Percentiles rank a stretch among this genome's conserved stretches.
Conservation (phyloP, 2,113 vertebrate genomes). For the Syngnathus typhle region DNA sequence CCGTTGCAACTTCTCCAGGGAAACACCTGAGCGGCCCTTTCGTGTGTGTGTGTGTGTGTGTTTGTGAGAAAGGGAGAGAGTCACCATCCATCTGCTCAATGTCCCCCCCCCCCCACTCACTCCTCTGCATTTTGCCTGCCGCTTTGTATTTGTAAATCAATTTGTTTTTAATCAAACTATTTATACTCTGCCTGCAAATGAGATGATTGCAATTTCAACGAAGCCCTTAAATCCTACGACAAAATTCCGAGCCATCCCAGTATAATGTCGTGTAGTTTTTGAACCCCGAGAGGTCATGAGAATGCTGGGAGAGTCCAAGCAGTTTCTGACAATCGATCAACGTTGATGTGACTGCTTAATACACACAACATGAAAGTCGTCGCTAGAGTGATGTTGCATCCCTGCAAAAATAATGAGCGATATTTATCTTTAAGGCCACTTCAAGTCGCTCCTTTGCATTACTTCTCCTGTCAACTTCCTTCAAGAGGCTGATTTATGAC, state of each 20-base stretch:
- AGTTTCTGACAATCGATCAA: too few relatives aligned
- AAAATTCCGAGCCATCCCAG: neutral
- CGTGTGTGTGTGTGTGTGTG: neutral
- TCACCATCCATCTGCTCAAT: neutral
- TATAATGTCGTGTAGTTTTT: neutral
- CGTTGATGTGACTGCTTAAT: neutral
- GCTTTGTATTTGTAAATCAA: neutral
- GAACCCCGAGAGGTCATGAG: conserved; percentile 40
- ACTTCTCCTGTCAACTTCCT: neutral
- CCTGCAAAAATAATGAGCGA: too few relatives aligned
- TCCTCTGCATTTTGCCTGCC: neutral
- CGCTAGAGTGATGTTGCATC: too few relatives aligned
- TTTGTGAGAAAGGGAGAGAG: conserved; percentile 3
- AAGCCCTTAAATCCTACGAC: neutral
- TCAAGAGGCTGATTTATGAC: conserved; percentile 18
- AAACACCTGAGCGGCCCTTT: neutral
- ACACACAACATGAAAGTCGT: neutral
- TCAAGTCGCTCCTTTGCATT: neutral
- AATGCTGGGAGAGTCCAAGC: conserved; percentile 23
- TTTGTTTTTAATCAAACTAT: neutral
- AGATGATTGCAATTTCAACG: neutral
- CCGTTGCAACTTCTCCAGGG: conserved; percentile 46
- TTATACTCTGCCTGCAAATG: neutral
- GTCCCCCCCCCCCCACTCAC: neutral
- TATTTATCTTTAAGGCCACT: neutral